Evolutionary conservation across 1,140 invertebrate species (phyloP), one percentile per base, ranked within the genome.

Genomic region (Drosophila pseudoobscura): DNA sequence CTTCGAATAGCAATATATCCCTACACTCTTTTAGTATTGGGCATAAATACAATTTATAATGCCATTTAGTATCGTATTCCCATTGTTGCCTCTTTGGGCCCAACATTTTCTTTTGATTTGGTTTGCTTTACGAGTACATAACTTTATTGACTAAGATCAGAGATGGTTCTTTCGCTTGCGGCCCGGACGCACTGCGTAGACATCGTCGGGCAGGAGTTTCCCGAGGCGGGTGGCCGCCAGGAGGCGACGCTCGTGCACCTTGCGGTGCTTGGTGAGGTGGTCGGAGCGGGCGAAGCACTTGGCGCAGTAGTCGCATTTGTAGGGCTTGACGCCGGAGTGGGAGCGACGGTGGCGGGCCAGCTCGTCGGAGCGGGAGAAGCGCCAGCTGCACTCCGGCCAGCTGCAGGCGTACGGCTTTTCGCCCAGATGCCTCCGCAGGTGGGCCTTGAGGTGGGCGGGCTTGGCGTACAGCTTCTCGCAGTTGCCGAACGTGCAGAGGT

Each of bases 321-420:
- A 98, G 0, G 97, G 97, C 90, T 98, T 97, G 1, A 96, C 92
- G 1, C 94, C 94, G 0, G 93, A 94, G 72, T 95, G 94, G 0
- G 94, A 94, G 45, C 94, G 84, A 17, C 92, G 92, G 78, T 95
- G 94, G 0, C 95, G 91, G 0, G 90, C 88, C 35, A 99, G 92
- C 91, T 99, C 98, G 87, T 99, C 98, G 0, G 97, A 98, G 43
- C 98, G 93, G 2, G 97, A 98, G 92, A 99, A 99, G 62, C 95
- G 94, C 98, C 98, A 99, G 7, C 94, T 94, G 91, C 98, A 99
- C n/a, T 95, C 96, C 2, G 95, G 93, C 98, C 98, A 99, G 49
- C 95, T 96, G 90, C 96, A 97, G 4, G 93, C 93, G 87, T 99
- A 99, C 0, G 98, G 98, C 89, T 99, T 99, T 92, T 99, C 97